phyloP scores from a whole-genome alignment of 2,113 vertebrate genomes.

The Caracal caracal region DNA sequence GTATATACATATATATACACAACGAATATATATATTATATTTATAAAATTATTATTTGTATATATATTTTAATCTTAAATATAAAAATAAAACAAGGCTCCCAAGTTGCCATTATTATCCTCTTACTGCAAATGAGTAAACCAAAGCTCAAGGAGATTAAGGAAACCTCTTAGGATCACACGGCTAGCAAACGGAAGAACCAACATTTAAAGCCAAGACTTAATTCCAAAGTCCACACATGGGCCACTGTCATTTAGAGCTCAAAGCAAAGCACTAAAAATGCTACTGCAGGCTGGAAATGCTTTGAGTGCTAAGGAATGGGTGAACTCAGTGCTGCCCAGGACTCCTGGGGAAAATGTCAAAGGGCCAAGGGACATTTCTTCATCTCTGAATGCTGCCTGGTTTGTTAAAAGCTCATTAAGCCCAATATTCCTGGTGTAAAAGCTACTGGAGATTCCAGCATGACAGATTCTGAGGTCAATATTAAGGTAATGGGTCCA shows the following conservation, averaged over 20 bases:
- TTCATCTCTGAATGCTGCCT: not conserved
- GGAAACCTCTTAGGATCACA: not conserved
- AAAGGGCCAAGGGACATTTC: not conserved
- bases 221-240: not conserved
- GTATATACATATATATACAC: not conserved
- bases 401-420: constrained; percentile 7
- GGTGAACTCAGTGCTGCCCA: not conserved
- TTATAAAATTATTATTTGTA: not conserved
- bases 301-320: not conserved
- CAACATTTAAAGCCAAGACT: not conserved
- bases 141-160: not conserved
- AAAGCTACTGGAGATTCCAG: not conserved
- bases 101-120: not conserved
- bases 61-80: not conserved
- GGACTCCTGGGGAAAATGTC: not conserved
- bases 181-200: not conserved
- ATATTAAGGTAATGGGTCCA: not conserved
- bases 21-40: not conserved
- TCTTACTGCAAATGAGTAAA: not conserved
- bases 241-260: not conserved
- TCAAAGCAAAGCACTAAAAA: not conserved
- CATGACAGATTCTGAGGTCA: not conserved
- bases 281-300: not conserved
- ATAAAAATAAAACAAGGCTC: not conserved
- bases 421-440: not conserved